These are phyloP conservation scores for Anser brachyrhynchus DNA, from an alignment of 2,113 vertebrate genomes.

Conservation along the genomic window DNA sequence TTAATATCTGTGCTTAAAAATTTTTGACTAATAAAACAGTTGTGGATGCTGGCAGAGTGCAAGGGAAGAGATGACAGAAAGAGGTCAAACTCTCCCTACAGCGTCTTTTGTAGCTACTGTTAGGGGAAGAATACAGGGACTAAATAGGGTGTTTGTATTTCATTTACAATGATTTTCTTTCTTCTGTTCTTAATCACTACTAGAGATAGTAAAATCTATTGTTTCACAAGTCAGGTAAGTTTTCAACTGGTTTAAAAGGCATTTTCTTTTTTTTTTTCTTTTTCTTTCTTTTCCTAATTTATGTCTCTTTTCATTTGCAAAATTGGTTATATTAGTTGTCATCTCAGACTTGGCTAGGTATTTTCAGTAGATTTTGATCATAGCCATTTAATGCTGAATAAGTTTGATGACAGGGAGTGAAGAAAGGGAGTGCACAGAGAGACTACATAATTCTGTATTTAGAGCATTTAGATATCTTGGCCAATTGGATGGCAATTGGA, in stretches of 20 bases:
- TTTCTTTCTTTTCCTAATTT: not conserved
- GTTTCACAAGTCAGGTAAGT: not conserved
- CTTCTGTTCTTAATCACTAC: not conserved
- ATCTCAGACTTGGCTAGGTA: not conserved
- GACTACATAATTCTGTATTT: not conserved
- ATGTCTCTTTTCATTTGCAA: not conserved
- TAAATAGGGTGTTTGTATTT: not conserved
- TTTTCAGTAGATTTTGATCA: constrained; percentile 4
- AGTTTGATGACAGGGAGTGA: not conserved
- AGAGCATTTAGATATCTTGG: not conserved
- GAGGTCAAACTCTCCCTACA: not conserved
- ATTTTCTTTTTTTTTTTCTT: not conserved
- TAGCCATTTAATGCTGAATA: not conserved
- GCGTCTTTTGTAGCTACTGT: not conserved
- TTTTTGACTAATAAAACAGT: not conserved
- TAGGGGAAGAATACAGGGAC: not conserved
- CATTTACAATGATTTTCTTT: not conserved
- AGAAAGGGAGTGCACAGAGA: not conserved
- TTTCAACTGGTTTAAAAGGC: not conserved
- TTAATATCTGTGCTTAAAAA: not conserved
- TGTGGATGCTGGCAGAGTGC: not conserved
- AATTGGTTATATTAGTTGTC: not conserved
- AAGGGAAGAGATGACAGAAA: not conserved
- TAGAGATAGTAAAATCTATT: not conserved
- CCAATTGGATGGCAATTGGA: not conserved